These are phyloP conservation scores for Oxygymnocypris stewartii DNA, from an alignment of 2,113 vertebrate genomes.

Conservation along the genomic window DNA sequence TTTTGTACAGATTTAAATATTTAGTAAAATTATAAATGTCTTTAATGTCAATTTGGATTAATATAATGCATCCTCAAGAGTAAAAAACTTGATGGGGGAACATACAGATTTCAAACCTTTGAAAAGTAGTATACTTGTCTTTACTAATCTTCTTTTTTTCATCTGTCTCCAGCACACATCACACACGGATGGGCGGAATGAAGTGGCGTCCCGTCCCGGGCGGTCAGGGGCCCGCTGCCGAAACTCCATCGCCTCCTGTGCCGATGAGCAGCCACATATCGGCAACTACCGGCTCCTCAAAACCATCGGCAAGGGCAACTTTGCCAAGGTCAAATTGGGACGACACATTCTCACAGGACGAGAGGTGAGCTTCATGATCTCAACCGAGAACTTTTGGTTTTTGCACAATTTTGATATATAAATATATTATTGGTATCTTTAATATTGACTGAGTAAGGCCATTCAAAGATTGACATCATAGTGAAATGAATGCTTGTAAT, in stretches of 20 bases:
- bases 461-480: too few species aligned
- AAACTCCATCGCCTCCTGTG: conserved; percentile 84
- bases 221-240: conserved; percentile 84
- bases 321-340: conserved; percentile 88
- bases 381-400: background rate
- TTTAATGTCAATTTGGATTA: too few species aligned
- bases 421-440: background rate
- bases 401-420: background rate
- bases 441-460: too few species aligned
- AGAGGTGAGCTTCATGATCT: conserved; percentile 76
- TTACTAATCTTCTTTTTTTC: background rate
- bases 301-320: conserved; percentile 90
- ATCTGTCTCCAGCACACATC: conserved; percentile 78
- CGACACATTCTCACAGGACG: conserved; percentile 87
- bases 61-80: too few species aligned
- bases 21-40: too few species aligned
- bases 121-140: background rate
- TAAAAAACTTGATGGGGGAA: too few species aligned
- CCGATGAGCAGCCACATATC: conserved; percentile 85
- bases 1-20: too few species aligned
- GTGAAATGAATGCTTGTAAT: too few species aligned
- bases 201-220: conserved; percentile 78
- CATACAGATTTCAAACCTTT: background rate
- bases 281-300: conserved; percentile 89
- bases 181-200: conserved; percentile 82